Evolutionary conservation across 2,113 vertebrate species (phyloP).

Genomic region (Tychaedon coryphoeus): DNA sequence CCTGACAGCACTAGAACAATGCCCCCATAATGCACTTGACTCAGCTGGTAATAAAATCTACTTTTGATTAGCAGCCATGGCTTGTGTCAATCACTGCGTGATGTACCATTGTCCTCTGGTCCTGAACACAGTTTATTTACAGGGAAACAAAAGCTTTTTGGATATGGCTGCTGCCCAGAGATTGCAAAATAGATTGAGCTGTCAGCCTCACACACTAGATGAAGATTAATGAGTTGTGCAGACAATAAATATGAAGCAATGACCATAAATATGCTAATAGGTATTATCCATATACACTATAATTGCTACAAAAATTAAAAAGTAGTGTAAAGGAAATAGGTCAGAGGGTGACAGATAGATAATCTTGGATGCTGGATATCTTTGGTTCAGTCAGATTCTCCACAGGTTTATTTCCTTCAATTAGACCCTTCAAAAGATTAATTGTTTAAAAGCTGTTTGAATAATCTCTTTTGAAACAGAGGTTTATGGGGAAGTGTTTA

Average conservation of each 20-base stretch:
- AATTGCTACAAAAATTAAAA: conserved; percentile 90
- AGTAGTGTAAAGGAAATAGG: conserved; percentile 78
- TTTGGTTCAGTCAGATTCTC: conserved; percentile 77
- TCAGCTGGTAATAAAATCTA: conserved; percentile 91
- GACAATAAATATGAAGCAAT: conserved; percentile 98
- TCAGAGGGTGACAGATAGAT: conserved; percentile 80
- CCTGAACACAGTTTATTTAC: conserved; percentile 82
- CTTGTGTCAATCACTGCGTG: conserved; percentile 89
- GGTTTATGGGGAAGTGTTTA: conserved; percentile 47
- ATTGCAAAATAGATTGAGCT: conserved; percentile 99
- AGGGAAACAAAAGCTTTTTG: conserved; percentile 86
- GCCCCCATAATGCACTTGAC: conserved; percentile 78
- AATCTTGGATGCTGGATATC: conserved; percentile 84
- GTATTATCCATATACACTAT: conserved; percentile 90
- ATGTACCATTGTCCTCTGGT: conserved; percentile 78
- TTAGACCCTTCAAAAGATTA: conserved; percentile 74
- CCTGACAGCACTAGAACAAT: conserved; percentile 77
- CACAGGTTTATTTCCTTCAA: conserved; percentile 74
- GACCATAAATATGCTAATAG: conserved; percentile 99
- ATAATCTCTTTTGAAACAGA: conserved; percentile 66
- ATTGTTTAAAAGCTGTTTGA: conserved; percentile 77
- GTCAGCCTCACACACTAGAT: conserved; percentile 93
- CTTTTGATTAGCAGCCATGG: conserved; percentile 87
- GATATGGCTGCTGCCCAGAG: conserved; percentile 83
- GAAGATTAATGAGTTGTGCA: conserved; percentile 97